Conservation (phyloP, 1,140 invertebrate genomes). For the Argopecten irradians region DNA sequence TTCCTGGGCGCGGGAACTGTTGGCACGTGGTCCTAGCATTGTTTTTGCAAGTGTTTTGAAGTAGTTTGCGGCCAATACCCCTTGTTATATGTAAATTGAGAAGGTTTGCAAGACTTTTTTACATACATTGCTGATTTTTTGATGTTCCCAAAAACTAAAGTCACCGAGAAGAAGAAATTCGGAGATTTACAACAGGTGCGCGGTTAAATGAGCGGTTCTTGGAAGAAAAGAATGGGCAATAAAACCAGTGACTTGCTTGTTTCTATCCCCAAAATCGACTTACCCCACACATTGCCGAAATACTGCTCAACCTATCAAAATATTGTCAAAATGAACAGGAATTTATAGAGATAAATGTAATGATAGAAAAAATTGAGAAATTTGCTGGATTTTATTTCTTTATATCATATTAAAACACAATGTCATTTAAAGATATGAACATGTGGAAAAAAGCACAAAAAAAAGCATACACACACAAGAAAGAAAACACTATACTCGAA, state of each 20-base stretch:
- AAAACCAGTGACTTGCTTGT: not conserved
- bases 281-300: not conserved
- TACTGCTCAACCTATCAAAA: not conserved
- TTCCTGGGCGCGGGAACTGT: constrained; percentile 19
- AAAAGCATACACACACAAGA: no score
- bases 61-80: constrained; percentile 19
- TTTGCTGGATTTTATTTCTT: no score
- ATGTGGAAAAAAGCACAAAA: no score
- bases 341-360: no score
- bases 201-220: constrained; percentile 9
- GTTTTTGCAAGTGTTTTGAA: constrained; percentile 22
- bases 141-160: constrained; percentile 21
- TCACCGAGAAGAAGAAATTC: constrained; percentile 10
- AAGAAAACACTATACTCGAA: no score
- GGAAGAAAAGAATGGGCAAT: constrained; percentile 3
- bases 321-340: not conserved
- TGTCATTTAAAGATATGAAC: no score
- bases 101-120: constrained; percentile 22
- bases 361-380: no score
- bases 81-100: constrained; percentile 23
- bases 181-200: constrained; percentile 20
- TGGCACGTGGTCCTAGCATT: constrained; percentile 13
- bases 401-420: no score
- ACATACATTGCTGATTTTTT: constrained; percentile 18
- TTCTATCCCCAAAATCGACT: not conserved